These are phyloP conservation scores for Neotragus pygmaeus DNA, from an alignment of 2,113 vertebrate genomes.

Conservation along the genomic window DNA sequence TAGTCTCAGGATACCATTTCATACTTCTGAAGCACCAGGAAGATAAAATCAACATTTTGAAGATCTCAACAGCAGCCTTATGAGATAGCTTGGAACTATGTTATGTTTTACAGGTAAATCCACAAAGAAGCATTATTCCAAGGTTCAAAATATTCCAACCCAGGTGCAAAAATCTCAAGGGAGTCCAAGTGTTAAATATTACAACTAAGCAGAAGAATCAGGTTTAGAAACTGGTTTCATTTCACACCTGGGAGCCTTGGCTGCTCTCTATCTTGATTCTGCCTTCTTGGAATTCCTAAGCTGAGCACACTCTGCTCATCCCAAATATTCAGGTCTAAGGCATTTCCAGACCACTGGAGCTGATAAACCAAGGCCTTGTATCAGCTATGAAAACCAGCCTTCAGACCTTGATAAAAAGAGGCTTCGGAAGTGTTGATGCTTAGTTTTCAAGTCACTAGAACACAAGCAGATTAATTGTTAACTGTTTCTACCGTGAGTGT, in stretches of 20 bases:
- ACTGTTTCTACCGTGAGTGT: not conserved
- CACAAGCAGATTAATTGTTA: not conserved
- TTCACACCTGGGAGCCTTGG: conserved; percentile 56
- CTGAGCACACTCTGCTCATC: conserved; percentile 35
- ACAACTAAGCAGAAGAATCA: not conserved
- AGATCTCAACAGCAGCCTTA: not conserved
- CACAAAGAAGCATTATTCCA: not conserved
- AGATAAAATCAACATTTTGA: not conserved
- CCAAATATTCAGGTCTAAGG: conserved; percentile 35
- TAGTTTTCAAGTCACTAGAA: conserved; percentile 27
- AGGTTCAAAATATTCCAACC: not conserved
- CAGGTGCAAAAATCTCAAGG: not conserved
- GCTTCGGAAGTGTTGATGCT: not conserved
- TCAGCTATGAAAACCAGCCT: conserved; percentile 10
- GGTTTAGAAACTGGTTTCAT: conserved; percentile 49
- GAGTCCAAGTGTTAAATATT: not conserved
- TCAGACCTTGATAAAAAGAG: conserved; percentile 24
- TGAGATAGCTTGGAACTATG: not conserved
- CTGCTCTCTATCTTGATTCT: conserved; percentile 46
- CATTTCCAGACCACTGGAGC: conserved; percentile 44
- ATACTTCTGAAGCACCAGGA: not conserved
- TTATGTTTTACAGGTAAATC: not conserved
- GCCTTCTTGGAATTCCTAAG: conserved; percentile 68
- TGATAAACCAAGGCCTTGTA: conserved; percentile 14
- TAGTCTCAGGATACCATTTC: not conserved